Percentiles rank a stretch among this genome's conserved stretches.
These are phyloP conservation scores for Chaetura pelagica DNA, from an alignment of 2,113 vertebrate species.

Conservation along the genomic window DNA sequence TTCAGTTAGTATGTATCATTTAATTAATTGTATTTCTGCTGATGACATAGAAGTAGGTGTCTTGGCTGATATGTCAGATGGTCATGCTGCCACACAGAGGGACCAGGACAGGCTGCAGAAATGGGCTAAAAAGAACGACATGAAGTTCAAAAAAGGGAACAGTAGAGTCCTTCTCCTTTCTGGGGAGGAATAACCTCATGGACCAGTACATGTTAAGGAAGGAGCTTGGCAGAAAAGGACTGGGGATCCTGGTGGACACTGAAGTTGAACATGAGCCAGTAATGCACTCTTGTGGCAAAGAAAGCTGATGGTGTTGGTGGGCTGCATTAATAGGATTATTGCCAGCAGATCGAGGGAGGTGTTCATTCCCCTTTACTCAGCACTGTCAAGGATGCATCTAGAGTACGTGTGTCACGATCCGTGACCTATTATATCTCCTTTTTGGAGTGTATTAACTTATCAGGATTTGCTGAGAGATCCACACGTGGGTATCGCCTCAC, in stretches of 20 bases:
- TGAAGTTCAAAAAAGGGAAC: neutral
- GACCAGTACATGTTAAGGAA: neutral
- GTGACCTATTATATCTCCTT: too few relatives aligned
- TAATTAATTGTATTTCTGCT: neutral
- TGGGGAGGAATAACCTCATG: neutral
- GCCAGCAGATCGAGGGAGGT: neutral
- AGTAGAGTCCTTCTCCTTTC: neutral
- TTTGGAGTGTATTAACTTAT: too few relatives aligned
- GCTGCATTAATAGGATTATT: neutral
- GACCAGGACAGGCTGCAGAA: too few relatives aligned
- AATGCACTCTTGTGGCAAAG: neutral
- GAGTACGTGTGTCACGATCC: too few relatives aligned
- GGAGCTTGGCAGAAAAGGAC: neutral
- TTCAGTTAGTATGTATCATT: neutral
- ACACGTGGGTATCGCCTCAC: too few relatives aligned
- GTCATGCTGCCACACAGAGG: neutral
- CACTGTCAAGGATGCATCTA: neutral
- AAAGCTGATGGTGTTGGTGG: neutral
- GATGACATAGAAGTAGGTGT: neutral
- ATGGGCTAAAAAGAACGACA: neutral
- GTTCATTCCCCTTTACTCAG: neutral
- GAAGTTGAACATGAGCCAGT: neutral
- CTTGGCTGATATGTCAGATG: accelerated
- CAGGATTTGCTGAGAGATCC: too few relatives aligned
- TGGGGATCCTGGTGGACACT: accelerated